Conservation (phyloP, 2,888 invertebrate species). For the Mythimna albipuncta region DNA sequence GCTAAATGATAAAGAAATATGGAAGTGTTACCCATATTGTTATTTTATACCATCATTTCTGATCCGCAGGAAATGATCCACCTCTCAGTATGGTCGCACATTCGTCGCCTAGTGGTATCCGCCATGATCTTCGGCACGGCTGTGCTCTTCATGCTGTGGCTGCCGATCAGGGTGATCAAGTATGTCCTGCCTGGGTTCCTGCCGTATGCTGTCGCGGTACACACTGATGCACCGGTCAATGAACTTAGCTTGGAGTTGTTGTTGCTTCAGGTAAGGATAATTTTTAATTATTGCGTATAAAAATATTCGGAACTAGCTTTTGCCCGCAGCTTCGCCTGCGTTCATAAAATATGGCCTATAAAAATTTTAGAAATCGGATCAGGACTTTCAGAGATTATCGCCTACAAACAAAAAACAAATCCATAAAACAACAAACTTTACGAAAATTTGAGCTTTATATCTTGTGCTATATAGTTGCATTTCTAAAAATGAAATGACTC, state of each 20-base stretch:
- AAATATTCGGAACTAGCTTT: no score
- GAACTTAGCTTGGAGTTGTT: conserved; percentile 98
- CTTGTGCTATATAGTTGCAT: neutral
- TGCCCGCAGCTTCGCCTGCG: no score
- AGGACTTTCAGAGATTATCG: no score
- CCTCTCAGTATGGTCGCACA: conserved; percentile 97
- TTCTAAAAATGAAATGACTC: neutral
- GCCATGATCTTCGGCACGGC: conserved; percentile 99
- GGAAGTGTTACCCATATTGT: neutral
- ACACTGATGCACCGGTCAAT: conserved; percentile 96
- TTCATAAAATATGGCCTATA: no score
- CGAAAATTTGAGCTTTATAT: neutral
- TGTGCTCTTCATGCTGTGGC: conserved; percentile 98
- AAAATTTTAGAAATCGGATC: no score
- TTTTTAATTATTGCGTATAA: neutral
- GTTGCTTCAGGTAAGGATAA: conserved; percentile 93
- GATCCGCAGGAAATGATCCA: conserved; percentile 97
- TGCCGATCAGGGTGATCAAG: conserved; percentile 97
- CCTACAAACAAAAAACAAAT: no score
- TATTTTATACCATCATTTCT: neutral
- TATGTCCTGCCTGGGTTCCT: conserved; percentile 96
- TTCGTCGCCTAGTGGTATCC: conserved; percentile 97
- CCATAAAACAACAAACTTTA: no score
- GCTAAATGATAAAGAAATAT: neutral
- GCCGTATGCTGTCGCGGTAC: conserved; percentile 97